Evolutionary conservation across 2,797 vertebrate species (phyloP).

Genomic region (Argentina silus): DNA sequence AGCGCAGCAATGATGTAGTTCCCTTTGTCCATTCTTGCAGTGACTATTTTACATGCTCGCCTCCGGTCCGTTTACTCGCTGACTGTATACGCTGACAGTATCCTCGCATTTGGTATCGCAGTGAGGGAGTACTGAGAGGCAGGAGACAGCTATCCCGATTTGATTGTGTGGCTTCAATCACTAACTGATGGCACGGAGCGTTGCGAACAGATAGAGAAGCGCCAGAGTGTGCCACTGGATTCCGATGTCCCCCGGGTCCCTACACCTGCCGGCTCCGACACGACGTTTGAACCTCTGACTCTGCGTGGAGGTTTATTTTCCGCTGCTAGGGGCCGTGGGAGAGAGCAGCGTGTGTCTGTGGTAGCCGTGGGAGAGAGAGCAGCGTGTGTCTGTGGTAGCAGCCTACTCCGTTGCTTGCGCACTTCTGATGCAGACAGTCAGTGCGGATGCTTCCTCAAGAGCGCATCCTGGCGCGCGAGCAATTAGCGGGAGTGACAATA

Average conservation of each 20-base stretch:
- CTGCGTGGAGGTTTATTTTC: slow-evolving; percentile 17
- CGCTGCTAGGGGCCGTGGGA: slow-evolving; percentile 5
- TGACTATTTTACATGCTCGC: slow-evolving; percentile 73
- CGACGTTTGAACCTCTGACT: slow-evolving; percentile 22
- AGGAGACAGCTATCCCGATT: slow-evolving; percentile 54
- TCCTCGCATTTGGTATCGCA: slow-evolving; percentile 60
- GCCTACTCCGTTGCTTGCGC: too few relatives aligned
- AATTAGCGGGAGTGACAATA: background rate
- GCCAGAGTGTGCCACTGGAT: slow-evolving; percentile 35
- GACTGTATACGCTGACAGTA: slow-evolving; percentile 28
- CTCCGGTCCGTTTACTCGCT: slow-evolving; percentile 60
- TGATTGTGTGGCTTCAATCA: slow-evolving; percentile 49
- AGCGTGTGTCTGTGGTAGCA: background rate
- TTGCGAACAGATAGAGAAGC: slow-evolving; percentile 46
- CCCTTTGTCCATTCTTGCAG: slow-evolving; percentile 73
- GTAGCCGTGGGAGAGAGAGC: background rate
- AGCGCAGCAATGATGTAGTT: slow-evolving; percentile 64
- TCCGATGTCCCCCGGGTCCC: slow-evolving; percentile 73
- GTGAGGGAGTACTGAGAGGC: slow-evolving; percentile 41
- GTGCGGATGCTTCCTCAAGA: background rate
- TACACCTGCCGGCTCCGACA: slow-evolving; percentile 42
- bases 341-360: slow-evolving; percentile 1
- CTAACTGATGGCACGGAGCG: slow-evolving; percentile 60
- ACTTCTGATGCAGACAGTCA: slow-evolving; percentile 18
- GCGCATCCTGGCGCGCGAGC: background rate